Evolutionary conservation across 2,113 vertebrate genomes (phyloP).

Genomic region (Chlorodrepanis virens): DNA sequence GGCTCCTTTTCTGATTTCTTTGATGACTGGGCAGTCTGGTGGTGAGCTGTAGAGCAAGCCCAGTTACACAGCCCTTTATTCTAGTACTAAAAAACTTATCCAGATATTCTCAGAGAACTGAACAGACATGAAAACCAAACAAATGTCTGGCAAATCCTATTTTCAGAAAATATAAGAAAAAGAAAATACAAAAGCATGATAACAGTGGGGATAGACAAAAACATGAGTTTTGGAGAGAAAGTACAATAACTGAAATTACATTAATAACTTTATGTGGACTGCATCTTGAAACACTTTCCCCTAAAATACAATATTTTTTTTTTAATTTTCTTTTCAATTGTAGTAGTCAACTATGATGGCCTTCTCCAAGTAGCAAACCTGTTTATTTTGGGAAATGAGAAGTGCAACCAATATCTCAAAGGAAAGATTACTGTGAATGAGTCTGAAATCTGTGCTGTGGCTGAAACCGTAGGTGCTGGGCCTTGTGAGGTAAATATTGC

Average conservation of each 20-base stretch:
- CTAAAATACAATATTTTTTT: not conserved
- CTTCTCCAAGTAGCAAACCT: conserved; percentile 85
- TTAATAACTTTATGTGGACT: not conserved
- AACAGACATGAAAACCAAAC: not conserved
- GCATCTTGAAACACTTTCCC: not conserved
- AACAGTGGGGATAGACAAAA: not conserved
- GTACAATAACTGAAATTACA: not conserved
- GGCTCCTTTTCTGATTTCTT: not conserved
- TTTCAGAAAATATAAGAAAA: not conserved
- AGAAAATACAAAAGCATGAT: not conserved
- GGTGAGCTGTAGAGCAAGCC: not conserved
- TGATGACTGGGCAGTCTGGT: not conserved
- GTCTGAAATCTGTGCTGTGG: conserved; percentile 92
- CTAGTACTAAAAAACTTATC: not conserved
- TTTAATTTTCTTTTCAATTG: not conserved
- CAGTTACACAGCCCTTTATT: not conserved
- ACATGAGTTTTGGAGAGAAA: not conserved
- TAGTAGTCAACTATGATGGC: conserved; percentile 87
- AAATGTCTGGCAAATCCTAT: not conserved
- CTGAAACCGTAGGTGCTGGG: conserved; percentile 83
- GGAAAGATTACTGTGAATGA: conserved; percentile 87
- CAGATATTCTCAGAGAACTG: not conserved
- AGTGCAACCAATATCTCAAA: conserved; percentile 87
- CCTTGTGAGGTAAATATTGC: conserved; percentile 89
- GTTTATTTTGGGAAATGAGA: conserved; percentile 85